Base-by-base conservation (phyloP, 1,140 invertebrate genomes). In the Teleopsis dalmanni region DNA sequence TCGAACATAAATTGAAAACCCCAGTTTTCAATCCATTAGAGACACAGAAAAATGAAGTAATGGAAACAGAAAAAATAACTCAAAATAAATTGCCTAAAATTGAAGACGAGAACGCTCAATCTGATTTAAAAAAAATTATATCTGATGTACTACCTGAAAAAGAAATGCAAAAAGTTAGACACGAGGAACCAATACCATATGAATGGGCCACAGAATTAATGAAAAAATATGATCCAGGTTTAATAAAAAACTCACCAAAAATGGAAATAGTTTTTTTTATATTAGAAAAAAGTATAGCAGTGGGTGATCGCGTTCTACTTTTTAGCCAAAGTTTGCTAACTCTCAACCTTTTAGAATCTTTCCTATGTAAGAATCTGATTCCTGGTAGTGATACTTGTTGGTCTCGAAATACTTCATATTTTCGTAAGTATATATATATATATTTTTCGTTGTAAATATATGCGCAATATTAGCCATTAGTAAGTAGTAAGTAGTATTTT, bases 321-420 rank as follows among this genome's bases (percentile, higher is more conserved):
- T 99, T 99, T 68, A 97, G 93, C 60, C 95, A 97, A 69, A 96
- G 91, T 59, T 77, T 99, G 10, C 88, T 96, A 53, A 98, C 95
- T 0, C 73, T 99, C 34, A 91, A 95, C 79, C 76, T 98, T n/a
- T 89, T 99, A 52, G 96, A 99, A 79, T 86, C 94, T 56, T 96
- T 95, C 69, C 76, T 99, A 27, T 84, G 87, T 56, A 80, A 81
- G 57, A 84, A 81, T 57, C 77, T 80, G 54, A 83, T 95, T 53
- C 89, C 91, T 8, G 83, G 82, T 23, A 76, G 73, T 33, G 79
- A 84, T 52, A 78, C 81, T 55, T 77, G 78, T 47, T 98, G 95
- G 95, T 77, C 78, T 19, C 83, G 84, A 59, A 95, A 95, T 73
- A 78, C 77, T 42, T 92, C 84, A 59, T 97, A 97, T 73, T 96